A percentile compares a stretch with the other conserved stretches of the same genome.
Conservation (phyloP, 2,888 invertebrate genomes). For the Meloe dianella region DNA sequence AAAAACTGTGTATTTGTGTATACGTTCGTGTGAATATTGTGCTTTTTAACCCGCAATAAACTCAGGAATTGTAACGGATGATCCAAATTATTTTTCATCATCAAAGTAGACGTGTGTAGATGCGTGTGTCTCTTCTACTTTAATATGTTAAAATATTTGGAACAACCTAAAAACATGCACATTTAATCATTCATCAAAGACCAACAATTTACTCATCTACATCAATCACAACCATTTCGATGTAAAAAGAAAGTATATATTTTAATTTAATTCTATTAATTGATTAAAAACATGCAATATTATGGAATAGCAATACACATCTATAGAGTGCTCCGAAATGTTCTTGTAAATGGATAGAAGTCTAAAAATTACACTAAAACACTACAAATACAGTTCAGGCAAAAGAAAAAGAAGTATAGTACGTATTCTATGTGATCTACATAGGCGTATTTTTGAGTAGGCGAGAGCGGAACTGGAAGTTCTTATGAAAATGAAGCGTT, state of each 20-base stretch:
- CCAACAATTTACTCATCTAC: slow-evolving; percentile 7
- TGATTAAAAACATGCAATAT: slow-evolving; percentile 37
- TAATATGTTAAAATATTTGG: neutral
- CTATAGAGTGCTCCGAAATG: slow-evolving; percentile 56
- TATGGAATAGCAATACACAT: slow-evolving; percentile 52
- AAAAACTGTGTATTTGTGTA: neutral
- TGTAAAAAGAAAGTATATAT: slow-evolving; percentile 14
- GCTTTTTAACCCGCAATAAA: slow-evolving; percentile 2
- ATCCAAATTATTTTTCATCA: slow-evolving; percentile 33
- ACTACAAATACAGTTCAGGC: slow-evolving; percentile 31
- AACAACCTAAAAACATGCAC: neutral
- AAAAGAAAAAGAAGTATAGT: slow-evolving; percentile 25
- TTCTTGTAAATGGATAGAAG: slow-evolving; percentile 12
- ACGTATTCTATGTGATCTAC: too few species aligned
- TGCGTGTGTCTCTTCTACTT: neutral
- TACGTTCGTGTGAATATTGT: slow-evolving; percentile 11
- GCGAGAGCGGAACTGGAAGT: too few species aligned
- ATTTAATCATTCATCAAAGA: neutral
- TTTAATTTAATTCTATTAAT: slow-evolving; percentile 13
- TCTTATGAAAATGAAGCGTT: too few species aligned
- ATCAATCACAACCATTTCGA: slow-evolving; percentile 20
- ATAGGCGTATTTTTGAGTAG: too few species aligned
- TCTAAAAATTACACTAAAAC: neutral
- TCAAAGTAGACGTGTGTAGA: too few species aligned
- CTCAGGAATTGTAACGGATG: slow-evolving; percentile 16